Conservation (phyloP, 1,140 invertebrate species). For the Luehdorfia chinensis region DNA sequence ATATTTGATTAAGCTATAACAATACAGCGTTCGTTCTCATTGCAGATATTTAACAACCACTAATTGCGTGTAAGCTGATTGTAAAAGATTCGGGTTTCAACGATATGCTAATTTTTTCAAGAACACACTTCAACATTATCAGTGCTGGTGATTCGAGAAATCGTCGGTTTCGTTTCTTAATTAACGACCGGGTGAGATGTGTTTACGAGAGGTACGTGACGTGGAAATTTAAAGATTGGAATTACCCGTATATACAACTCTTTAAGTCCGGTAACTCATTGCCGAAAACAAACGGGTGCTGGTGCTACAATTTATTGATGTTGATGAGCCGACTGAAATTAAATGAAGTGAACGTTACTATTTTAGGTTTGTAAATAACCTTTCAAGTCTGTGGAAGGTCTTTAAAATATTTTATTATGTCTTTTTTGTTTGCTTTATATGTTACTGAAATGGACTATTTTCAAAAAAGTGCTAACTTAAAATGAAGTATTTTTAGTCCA, state of each 20-base stretch:
- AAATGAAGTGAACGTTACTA: constrained; percentile 8
- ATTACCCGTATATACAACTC: constrained; percentile 6
- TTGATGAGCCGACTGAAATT: constrained; percentile 8
- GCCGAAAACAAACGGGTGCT: constrained; percentile 1
- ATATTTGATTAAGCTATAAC: neutral
- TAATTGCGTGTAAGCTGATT: neutral
- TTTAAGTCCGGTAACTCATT: constrained; percentile 7
- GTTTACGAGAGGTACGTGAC: constrained; percentile 13
- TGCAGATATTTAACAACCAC: neutral
- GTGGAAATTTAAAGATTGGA: constrained; percentile 11
- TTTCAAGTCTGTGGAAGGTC: no score
- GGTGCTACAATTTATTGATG: constrained; percentile 9
- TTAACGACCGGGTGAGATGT: constrained; percentile 10
- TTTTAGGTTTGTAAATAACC: neutral
- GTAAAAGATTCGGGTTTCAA: constrained; percentile 6
- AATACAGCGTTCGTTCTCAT: no score
- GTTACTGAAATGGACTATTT: no score
- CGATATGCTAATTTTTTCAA: constrained; percentile 5
- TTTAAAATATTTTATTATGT: no score
- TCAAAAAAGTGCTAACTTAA: no score
- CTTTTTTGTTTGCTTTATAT: no score
- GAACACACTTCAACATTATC: neutral
- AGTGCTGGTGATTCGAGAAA: constrained; percentile 5
- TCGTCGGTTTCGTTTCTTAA: constrained; percentile 8
- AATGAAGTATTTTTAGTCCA: no score